Evolutionary conservation across 64 coral and sea anemone species (phyloP).

Genomic region (Acropora tenuis): DNA sequence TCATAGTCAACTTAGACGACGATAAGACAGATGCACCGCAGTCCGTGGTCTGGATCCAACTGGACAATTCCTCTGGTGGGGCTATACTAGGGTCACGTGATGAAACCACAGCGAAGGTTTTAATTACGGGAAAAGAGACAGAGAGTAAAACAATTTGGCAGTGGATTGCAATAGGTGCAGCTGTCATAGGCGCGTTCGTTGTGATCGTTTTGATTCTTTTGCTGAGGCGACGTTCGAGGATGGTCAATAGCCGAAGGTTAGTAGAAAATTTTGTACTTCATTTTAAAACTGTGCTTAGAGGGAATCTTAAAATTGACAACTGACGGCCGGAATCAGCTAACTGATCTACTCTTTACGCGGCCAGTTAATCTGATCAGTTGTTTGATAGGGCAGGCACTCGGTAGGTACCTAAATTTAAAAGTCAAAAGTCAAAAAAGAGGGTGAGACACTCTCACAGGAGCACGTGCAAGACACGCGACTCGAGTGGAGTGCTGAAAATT

Average conservation of each 20-base stretch:
- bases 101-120: conserved; percentile 25
- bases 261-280: no score
- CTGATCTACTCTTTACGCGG: no score
- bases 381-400: no score
- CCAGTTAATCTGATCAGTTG: no score
- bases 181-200: not conserved
- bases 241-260: not conserved
- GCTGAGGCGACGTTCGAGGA: not conserved
- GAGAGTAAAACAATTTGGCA: not conserved
- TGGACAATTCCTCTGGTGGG: conserved; percentile 48
- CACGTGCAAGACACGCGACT: no score
- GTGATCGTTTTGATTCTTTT: not conserved
- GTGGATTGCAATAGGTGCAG: not conserved
- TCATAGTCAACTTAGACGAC: conserved; percentile 51
- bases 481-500: no score
- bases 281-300: no score
- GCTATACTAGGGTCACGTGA: conserved; percentile 60
- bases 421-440: no score
- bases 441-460: no score
- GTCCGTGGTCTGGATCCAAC: conserved; percentile 1
- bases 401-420: no score
- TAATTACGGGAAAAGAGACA: not conserved
- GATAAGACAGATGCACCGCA: not conserved
- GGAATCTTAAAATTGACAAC: no score
- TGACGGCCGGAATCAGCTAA: no score